Evolutionary conservation across 1,140 invertebrate species (phyloP), one percentile per base, ranked within the genome.

Genomic region (Drosophila burlai): DNA sequence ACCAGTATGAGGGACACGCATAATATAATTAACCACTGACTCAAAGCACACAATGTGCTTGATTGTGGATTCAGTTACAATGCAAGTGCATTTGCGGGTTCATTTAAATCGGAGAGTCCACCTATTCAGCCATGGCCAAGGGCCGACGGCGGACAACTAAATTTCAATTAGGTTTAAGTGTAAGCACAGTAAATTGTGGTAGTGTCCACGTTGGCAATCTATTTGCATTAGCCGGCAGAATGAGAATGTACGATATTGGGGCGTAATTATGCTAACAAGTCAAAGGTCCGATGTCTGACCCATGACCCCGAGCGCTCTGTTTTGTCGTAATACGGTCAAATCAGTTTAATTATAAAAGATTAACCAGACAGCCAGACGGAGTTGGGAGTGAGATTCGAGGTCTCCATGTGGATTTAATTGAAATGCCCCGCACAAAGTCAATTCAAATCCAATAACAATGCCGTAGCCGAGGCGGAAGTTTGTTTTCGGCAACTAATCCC

Each of bases 261-360:
- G 71, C 57, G 76, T 82, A 89, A 89, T 89, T 89, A 89, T 89
- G 85, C 82, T 79, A 91, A 85, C 86, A 89, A 89, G 83, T 87
- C 85, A 84, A 84, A 81, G 79, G 60, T 57, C 67, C 63, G 26
- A 40, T 16, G 36, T 43, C 52, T 60, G 60, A 55, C 75, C 67
- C 62, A 29, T 7, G 31, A 24, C 42, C 34, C 26, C 11, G 4
- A 1, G 54, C 4, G 36, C 36, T 40, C 21, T 40, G 36, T 3
- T 7, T 4, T 24, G 15, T 10, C 24, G 42, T 54, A 67, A 74
- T 69, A 46, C 52, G 62, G 67, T 79, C 76, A 79, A 89, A 84
- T 89, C 84, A 80, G 78, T 91, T 89, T 89, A 90, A 89, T 89
- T 89, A 89, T 90, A 89, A 89, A 89, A 90, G 85, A 90, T 89